Base-by-base conservation (phyloP, 2,113 vertebrate genomes). In the Corythoichthys intestinalis region DNA sequence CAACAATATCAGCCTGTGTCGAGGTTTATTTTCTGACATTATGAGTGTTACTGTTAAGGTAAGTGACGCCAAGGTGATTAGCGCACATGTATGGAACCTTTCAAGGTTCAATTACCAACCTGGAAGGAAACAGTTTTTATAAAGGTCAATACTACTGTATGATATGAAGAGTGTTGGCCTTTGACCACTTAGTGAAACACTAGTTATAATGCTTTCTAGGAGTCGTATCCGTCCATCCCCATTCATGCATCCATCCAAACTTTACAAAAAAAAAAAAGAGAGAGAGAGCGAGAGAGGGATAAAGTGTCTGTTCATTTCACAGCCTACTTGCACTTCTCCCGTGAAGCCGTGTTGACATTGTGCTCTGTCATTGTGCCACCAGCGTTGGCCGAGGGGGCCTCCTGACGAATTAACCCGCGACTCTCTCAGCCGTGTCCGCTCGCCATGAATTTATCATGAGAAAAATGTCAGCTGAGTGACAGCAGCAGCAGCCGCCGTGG, bases 381-480 rank as follows among this genome's bases (percentile, higher is more conserved):
- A 56, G 74, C 77, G 76, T 46, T 69, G 60, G 76, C 82, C 80
- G 69, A 57, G 78, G 69, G 65, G 83, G 81, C 80, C 85, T 86
- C 87, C 78, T 86, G 83, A 88, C 87, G 83, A 85, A 89, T 87
- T 83, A 87, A 85, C 81, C 87, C 65, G 53, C 72, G 74, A 89
- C 83, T 79, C 83, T 78, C 70, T 89, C 85, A 86, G 82, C 79
- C 83, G 74, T 76, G 82, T 80, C 76, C 79, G 34, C 34, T 76
- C 15, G 61, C 67, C 75, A 86, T 88, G 76, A 88, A 88, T 89
- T 85, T 81, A 80, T 86, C 85, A 88, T 85, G 83, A 88, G 85
- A 58, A 62, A 58, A 47, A 63, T 66, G 76, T 86, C 87, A 83
- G 74, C 69, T 9, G 7, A 76, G 70, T 71, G 50, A 72, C 81